phyloP scores from a whole-genome alignment of 2,797 vertebrate species.

The Falco novaeseelandiae region DNA sequence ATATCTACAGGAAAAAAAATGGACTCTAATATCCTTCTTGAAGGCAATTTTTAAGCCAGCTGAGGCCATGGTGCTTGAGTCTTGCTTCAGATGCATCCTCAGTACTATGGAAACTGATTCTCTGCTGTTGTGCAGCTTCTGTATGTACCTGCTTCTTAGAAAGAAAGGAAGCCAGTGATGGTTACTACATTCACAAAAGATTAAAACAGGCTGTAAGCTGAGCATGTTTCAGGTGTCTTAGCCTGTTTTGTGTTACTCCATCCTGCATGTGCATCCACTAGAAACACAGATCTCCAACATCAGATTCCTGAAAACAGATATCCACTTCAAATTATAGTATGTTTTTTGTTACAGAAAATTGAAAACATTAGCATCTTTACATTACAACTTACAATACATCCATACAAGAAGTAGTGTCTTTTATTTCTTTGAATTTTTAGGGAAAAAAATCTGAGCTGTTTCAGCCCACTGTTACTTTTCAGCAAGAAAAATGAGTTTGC shows the following conservation, averaged over 20 bases:
- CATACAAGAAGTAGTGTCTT: neutral
- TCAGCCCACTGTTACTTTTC: conserved; percentile 63
- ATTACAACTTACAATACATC: neutral
- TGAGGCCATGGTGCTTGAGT: neutral
- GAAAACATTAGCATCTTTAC: neutral
- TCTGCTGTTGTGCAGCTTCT: neutral
- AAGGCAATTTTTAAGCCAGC: neutral
- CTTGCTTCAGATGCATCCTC: neutral
- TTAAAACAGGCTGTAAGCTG: neutral
- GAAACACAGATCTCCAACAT: neutral
- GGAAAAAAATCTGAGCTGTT: conserved; percentile 72
- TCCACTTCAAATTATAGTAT: neutral
- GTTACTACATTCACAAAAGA: neutral
- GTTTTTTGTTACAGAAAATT: neutral
- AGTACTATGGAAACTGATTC: neutral
- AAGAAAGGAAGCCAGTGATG: neutral
- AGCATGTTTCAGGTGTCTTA: neutral
- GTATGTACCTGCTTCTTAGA: neutral
- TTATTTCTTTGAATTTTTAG: neutral
- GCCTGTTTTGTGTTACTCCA: neutral
- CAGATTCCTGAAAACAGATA: neutral
- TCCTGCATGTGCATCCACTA: neutral
- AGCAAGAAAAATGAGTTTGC: conserved; percentile 71
- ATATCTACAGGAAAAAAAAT: neutral
- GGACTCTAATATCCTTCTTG: neutral